Percentiles rank a stretch among this genome's conserved stretches.
Evolutionary conservation across 2,113 vertebrate species (phyloP).

Genomic region (Hippopotamus amphibius): DNA sequence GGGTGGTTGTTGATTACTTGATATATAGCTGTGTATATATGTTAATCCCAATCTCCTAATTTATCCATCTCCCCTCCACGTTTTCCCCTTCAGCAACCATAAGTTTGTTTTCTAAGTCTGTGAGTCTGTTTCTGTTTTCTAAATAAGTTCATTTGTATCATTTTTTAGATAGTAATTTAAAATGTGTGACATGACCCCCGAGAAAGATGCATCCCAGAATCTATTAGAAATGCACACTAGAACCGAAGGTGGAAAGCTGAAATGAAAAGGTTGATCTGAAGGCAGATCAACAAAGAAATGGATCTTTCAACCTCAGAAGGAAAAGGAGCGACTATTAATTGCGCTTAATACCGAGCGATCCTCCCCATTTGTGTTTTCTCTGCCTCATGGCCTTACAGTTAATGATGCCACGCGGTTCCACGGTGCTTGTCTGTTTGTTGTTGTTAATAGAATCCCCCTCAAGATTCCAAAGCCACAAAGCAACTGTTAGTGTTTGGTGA

Average conservation of each 20-base stretch:
- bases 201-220: background rate
- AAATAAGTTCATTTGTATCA: background rate
- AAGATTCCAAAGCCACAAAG: conserved; percentile 61
- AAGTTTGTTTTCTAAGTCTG: background rate
- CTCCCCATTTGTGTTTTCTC: rapidly evolving
- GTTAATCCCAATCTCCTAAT: background rate
- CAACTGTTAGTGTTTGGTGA: conserved; percentile 55
- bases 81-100: background rate
- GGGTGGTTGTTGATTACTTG: background rate
- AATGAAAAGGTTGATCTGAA: background rate
- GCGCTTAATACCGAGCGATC: background rate
- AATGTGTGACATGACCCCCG: conserved; percentile 25
- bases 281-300: background rate
- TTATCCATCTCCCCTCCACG: background rate
- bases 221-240: background rate
- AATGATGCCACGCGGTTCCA: background rate
- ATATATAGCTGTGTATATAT: background rate
- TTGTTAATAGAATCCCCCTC: conserved; percentile 39
- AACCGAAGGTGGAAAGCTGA: background rate
- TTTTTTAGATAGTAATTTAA: background rate
- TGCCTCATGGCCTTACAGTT: background rate
- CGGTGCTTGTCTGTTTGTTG: background rate
- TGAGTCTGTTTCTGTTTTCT: background rate
- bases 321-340: background rate
- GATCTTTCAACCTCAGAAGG: background rate